Evolutionary conservation across 2,888 invertebrate species (phyloP).

Genomic region (Polydrusus cervinus): DNA sequence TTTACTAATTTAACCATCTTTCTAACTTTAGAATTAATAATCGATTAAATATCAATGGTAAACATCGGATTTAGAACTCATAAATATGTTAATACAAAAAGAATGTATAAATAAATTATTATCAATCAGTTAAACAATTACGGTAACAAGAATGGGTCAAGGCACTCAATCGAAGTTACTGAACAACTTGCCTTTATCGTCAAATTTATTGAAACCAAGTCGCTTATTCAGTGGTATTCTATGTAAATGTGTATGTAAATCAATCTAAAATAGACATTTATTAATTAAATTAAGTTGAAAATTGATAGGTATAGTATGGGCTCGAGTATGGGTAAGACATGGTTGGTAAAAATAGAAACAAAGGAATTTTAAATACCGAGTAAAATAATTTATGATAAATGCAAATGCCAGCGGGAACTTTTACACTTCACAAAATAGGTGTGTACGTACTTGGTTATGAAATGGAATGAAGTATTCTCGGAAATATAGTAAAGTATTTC

Average conservation of each 20-base stretch:
- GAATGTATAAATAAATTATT: constrained; percentile 3
- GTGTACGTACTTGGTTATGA: no score
- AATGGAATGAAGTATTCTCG: no score
- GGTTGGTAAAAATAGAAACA: not conserved
- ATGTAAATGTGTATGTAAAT: constrained; percentile 26
- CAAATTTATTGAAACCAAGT: constrained; percentile 12
- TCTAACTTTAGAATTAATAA: no score
- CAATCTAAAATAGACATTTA: constrained; percentile 18
- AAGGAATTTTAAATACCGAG: no score
- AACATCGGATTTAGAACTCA: no score
- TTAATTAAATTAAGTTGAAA: constrained; percentile 26
- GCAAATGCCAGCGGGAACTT: no score
- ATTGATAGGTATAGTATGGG: no score
- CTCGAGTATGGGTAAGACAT: no score
- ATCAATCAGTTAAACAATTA: constrained; percentile 16
- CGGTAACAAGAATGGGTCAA: constrained; percentile 19
- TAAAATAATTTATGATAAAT: not conserved
- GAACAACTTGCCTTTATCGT: constrained; percentile 19
- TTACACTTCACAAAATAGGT: no score
- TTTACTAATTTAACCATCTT: no score
- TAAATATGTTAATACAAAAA: not conserved
- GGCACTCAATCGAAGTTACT: constrained; percentile 1
- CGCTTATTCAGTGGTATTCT: constrained; percentile 9
- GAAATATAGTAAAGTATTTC: no score
- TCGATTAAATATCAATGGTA: no score